These are phyloP conservation scores for Sepioteuthis lessoniana DNA, from an alignment of 2,888 invertebrate genomes.

Conservation along the genomic window DNA sequence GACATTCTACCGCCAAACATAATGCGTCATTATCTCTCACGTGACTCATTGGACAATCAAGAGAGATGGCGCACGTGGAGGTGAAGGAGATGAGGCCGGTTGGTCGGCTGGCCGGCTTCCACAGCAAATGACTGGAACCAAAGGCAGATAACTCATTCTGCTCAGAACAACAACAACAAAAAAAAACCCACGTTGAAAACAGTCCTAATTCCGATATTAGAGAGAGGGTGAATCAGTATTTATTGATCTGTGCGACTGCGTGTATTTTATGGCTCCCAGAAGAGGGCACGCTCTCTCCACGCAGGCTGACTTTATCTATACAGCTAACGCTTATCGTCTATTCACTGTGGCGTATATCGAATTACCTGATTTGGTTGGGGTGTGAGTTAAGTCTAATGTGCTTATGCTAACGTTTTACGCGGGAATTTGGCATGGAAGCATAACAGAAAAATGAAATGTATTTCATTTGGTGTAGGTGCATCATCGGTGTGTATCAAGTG, in stretches of 20 bases:
- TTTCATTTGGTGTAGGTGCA: background rate
- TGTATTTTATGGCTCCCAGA: background rate
- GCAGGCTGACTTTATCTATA: background rate
- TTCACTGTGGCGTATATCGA: background rate
- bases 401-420: background rate
- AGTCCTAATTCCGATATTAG: background rate
- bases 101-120: background rate
- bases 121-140: background rate
- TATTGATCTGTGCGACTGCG: background rate
- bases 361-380: background rate
- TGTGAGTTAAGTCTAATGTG: background rate
- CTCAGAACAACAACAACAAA: background rate
- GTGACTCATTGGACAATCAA: background rate
- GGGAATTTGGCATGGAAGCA: background rate
- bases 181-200: background rate
- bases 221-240: background rate
- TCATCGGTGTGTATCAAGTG: background rate
- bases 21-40: background rate
- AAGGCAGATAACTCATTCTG: slow-evolving; percentile 20
- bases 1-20: background rate
- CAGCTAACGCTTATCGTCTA: background rate
- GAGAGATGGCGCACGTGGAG: background rate
- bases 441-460: background rate
- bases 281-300: background rate
- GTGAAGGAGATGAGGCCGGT: background rate